Evolutionary conservation across 2,113 vertebrate genomes (phyloP).

Genomic region (Coptodon rendalli): DNA sequence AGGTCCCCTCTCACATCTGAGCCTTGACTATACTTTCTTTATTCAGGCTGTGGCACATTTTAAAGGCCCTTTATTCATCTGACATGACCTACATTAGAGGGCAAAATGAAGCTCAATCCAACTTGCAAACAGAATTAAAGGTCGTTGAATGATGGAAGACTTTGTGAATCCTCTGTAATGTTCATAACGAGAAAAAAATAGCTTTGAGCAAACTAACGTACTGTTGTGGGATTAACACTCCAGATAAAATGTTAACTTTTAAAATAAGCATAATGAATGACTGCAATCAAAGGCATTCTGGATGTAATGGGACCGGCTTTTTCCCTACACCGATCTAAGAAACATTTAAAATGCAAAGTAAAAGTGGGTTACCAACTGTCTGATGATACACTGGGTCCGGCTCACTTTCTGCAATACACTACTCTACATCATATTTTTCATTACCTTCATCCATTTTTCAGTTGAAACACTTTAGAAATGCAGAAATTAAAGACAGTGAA

Average conservation of each 20-base stretch:
- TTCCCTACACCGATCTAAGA: background rate
- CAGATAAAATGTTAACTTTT: background rate
- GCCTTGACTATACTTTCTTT: conserved; percentile 28
- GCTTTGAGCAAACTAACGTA: background rate
- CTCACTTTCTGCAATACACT: background rate
- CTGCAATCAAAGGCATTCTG: background rate
- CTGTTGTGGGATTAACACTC: background rate
- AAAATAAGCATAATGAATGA: background rate
- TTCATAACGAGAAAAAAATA: background rate
- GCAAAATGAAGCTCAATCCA: background rate
- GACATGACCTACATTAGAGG: conserved; percentile 35
- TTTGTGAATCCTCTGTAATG: background rate
- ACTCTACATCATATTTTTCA: background rate
- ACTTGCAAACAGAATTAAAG: conserved; percentile 26
- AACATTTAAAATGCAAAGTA: conserved; percentile 5
- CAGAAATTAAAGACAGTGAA: background rate
- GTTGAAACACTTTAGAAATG: background rate
- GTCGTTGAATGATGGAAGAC: conserved; percentile 24
- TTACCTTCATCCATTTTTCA: background rate
- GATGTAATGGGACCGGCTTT: background rate
- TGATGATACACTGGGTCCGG: background rate
- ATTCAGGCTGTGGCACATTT: conserved; percentile 21
- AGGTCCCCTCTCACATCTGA: conserved; percentile 31
- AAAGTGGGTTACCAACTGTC: conserved; percentile 8
- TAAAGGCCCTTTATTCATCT: conserved; percentile 40